Base-by-base conservation (phyloP, 2,113 vertebrate species). In the Arenaria interpres region DNA sequence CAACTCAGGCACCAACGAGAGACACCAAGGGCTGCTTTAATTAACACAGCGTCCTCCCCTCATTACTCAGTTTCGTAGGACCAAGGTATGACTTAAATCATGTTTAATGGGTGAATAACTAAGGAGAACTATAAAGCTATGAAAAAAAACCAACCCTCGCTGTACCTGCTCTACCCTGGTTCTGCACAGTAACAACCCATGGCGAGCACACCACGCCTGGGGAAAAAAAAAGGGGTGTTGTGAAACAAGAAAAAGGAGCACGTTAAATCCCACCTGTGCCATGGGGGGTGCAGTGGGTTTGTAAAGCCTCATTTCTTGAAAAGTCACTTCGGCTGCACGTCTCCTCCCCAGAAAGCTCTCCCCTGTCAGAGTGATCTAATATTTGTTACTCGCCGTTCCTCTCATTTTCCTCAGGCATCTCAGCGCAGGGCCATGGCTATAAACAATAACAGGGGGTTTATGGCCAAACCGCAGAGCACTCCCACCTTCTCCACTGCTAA, bases 371-470 rank as follows among this genome's bases (percentile, higher is more conserved):
- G 63, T 48, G 80, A 94, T 94, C 92, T 69, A 82, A 76, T 82
- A 75, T 60, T 76, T 88, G 93, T 90, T 88, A 79, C 93, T 68
- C 53, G 4, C 93, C 72, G n/a, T 93, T 94, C 83, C 71, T 95
- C 95, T 85, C 86, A 51, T 96, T 97, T 33, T 96, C 96, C 95
- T 64, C 68, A 81, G 95, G 92, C 80, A 81, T 90, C 89, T 96
- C 90, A 39, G 5, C 2, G 0, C 62, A 7, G 28, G 69, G 91
- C 60, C 37, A 76, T 22, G 50, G 73, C 74, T 85, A 86, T 88
- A 95, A 98, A 97, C 95, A 97, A 68, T 82, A 84, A 82, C 66
- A 48, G 66, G 46, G 87, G 67, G 51, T 69, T 93, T 95, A 45
- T 41, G 22, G 85, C 85, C 68, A 33, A 97, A 93, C 90, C 96